Evolutionary conservation across 2,113 vertebrate genomes (phyloP), one percentile per base, ranked within the genome.

Genomic region (Poecilia latipinna): DNA sequence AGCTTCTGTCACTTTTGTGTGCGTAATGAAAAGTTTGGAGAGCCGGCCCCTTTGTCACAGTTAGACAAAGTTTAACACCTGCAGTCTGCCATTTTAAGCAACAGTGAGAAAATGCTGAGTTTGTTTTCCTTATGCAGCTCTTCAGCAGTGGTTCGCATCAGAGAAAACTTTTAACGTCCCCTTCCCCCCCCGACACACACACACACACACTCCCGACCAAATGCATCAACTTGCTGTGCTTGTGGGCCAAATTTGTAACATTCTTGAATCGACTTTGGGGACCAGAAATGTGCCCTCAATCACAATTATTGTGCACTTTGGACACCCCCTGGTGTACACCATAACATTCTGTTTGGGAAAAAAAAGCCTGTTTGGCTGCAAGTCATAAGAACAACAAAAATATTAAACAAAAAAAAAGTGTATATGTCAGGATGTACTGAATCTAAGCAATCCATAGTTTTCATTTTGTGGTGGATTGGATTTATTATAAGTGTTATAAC

Each of bases 61-160:
- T 68, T 60, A 65, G 12, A 65, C 22, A 19, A 10, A 64, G 48
- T 64, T 65, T 67, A 51, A 44, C 71, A 57, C 26, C 77, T 66
- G 24, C 37, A 33, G 70, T 77, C 33, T 74, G 65, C 70, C 48
- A 44, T 74, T 72, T 11, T 64, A 62, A 65, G 15, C 75, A 26
- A 76, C 75, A 61, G 76, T 0, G 17, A 70, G 81, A 81, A 77
- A 74, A 86, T 67, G 54, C 68, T 35, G 78, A 72, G 77, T 81
- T 79, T 66, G 35, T 78, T 84, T 86, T 88, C 79, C 81, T 72
- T 63, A 75, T 66, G 24, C 39, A 81, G 63, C 57, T 70, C 71
- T 75, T 79, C 72, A 67, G 79, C 70, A 15, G 61, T 32, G 15
- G 10, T 32, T 32, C 15, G 24, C 22, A 11, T 51, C 19, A 51